Conservation (phyloP, 2,113 vertebrate genomes). For the Thunnus thynnus region DNA sequence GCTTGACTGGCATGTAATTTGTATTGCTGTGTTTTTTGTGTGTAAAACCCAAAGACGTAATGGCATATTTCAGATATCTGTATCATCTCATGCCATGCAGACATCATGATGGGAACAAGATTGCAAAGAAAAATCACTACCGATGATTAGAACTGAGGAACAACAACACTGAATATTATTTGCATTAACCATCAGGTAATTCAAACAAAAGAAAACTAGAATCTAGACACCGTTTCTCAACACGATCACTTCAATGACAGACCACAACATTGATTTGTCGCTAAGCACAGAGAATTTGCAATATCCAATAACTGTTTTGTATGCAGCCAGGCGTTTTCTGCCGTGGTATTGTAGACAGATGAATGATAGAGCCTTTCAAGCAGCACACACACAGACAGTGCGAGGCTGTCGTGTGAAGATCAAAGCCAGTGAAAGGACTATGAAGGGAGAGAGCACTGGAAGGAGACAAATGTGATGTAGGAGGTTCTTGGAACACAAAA, state of each 20-base stretch:
- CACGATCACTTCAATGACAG: background rate
- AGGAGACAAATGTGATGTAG: conserved; percentile 62
- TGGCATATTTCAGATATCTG: background rate
- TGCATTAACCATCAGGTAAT: background rate
- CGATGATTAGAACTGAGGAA: background rate
- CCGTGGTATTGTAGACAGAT: conserved; percentile 33
- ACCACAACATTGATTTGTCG: conserved; percentile 40
- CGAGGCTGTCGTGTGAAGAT: conserved; percentile 52
- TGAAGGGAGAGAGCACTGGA: conserved; percentile 54
- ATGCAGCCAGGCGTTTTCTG: conserved; percentile 40
- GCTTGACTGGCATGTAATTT: background rate
- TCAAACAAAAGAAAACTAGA: background rate
- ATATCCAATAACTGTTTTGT: conserved; percentile 39
- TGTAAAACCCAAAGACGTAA: background rate
- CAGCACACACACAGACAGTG: conserved; percentile 33
- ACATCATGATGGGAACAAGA: background rate
- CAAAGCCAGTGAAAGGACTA: conserved; percentile 58
- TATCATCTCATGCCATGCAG: background rate
- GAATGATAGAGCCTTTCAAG: conserved; percentile 65
- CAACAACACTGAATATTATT: background rate
- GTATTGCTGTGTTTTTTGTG: background rate
- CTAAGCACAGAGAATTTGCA: conserved; percentile 18
- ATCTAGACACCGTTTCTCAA: conserved; percentile 8
- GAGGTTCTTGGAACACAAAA: conserved; percentile 59
- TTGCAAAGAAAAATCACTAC: background rate